Base-by-base conservation (phyloP, 2,888 invertebrate species). In the Archips xylosteana region DNA sequence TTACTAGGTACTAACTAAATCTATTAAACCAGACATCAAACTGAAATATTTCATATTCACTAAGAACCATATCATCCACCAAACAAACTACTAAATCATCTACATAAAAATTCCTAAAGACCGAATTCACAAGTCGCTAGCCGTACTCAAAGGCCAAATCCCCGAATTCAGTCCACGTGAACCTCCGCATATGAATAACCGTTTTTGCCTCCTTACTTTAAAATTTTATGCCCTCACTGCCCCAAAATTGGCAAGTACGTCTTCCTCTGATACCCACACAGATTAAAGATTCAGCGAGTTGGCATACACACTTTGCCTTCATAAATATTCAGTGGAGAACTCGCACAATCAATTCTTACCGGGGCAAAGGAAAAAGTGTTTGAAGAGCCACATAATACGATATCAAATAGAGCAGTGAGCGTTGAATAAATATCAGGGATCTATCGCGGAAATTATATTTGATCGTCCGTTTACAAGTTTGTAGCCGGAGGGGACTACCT, bases 251-350 rank as follows among this genome's bases (percentile, higher is more conserved):
- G 64, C 69, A 60, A 73, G 69, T 74, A 69, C 74, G 60, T 70
- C 74, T 74, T 74, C 64, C 51, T 60, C 64, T 69, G 74, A 74
- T 74, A 74, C 74, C 74, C 70, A 2, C 61, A 91, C 61, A 91
- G 90, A 94, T 94, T 93, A 94, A 94, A 94, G 92, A 94, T 94
- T 94, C 94, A 94, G 88, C 87, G 90, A 90, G 89, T 91, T 91
- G 90, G 89, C 90, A 90, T 92, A 92, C 90, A 93, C 93, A 93
- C 94, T 93, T 93, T 92, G 91, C 92, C 91, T 91, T 92, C 88
- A 92, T 94, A 92, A 92, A 94, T 94, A 94, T 94, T 92, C 92
- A 91, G 87, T 78, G 79, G 84, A 88, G 88, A 91, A 88, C 90
- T 85, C 91, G 89, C 85, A 91, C 92, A 92, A 94, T 92, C 92